Evolutionary conservation across 2,113 vertebrate genomes (phyloP).

Genomic region (Pseudopipra pipra): DNA sequence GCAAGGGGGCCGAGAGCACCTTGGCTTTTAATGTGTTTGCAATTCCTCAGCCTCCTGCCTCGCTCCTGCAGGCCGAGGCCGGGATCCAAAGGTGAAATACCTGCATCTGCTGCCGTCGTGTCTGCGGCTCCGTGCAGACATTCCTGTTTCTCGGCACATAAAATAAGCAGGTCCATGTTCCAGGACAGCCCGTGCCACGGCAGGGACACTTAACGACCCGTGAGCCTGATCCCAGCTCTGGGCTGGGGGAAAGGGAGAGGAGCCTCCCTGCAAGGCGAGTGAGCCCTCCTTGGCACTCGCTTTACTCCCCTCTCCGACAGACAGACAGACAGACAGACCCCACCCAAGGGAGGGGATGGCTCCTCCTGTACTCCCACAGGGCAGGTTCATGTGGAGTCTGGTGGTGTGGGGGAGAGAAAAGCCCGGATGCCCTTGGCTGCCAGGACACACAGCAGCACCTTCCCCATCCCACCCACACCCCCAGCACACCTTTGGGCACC

Average conservation of each 20-base stretch:
- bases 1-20: conserved; percentile 22
- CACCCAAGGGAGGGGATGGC: background rate
- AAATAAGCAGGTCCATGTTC: background rate
- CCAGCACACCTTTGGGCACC: fast-evolving
- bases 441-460: background rate
- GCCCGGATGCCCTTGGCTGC: background rate
- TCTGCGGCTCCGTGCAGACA: background rate
- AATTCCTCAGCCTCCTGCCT: conserved; percentile 27
- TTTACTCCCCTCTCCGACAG: background rate
- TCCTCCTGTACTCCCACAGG: background rate
- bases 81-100: conserved; percentile 37
- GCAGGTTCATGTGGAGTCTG: background rate
- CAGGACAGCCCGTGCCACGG: background rate
- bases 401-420: background rate
- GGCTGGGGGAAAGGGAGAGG: background rate
- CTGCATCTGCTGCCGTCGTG: conserved; percentile 1
- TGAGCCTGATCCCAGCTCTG: background rate
- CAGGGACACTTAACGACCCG: background rate
- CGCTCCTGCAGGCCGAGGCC: background rate
- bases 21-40: conserved; percentile 25
- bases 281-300: background rate
- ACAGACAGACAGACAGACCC: background rate
- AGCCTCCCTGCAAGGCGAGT: background rate
- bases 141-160: background rate
- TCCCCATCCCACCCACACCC: background rate